Conservation (phyloP, 2,113 vertebrate genomes). For the Eretmodus cyanostictus region DNA sequence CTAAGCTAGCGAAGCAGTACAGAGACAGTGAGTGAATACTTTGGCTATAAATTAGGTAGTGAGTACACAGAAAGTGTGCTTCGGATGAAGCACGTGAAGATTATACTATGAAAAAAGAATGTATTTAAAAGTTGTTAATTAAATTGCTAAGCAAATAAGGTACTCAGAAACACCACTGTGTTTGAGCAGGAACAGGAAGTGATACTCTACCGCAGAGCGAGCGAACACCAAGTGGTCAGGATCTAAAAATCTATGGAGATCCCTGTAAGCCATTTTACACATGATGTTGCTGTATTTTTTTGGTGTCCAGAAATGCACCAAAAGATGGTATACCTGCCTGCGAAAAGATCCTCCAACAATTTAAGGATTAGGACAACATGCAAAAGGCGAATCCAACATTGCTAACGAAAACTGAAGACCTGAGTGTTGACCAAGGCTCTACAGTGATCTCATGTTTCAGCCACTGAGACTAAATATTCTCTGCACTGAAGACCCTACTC, state of each 20-base stretch:
- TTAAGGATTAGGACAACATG: not conserved
- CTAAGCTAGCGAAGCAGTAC: too few relatives aligned
- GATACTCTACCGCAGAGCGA: too few relatives aligned
- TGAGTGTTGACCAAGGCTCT: not conserved
- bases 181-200: too few relatives aligned
- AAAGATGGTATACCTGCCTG: accelerated
- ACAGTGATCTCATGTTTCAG: conserved; percentile 10
- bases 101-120: too few relatives aligned
- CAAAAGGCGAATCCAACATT: accelerated
- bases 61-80: too few relatives aligned
- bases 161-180: too few relatives aligned
- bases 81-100: too few relatives aligned
- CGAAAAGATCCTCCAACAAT: not conserved
- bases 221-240: not conserved
- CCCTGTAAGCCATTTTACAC: not conserved
- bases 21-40: too few relatives aligned
- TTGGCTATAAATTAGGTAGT: too few relatives aligned
- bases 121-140: too few relatives aligned
- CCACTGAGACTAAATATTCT: conserved; percentile 17
- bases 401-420: not conserved
- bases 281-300: not conserved
- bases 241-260: not conserved
- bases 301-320: accelerated
- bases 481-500: not conserved
- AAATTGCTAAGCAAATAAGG: too few relatives aligned